Conservation (phyloP, 1,140 invertebrate species). For the Globodera ellingtonae region DNA sequence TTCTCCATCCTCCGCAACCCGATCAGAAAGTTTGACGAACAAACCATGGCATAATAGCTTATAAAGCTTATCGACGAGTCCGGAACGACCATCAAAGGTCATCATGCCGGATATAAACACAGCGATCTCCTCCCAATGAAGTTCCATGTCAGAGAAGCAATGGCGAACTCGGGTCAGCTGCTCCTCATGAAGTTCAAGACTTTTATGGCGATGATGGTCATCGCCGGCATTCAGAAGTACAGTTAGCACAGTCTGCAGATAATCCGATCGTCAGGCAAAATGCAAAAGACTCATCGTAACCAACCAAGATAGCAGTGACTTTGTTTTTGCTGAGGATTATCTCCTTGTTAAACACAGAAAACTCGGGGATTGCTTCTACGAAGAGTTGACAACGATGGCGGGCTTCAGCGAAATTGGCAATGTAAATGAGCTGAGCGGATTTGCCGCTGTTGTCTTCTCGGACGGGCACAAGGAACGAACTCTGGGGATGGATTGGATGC, state of each 20-base stretch:
- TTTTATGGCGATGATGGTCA: neutral
- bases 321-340: neutral
- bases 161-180: neutral
- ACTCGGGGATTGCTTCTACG: neutral
- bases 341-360: neutral
- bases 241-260: neutral
- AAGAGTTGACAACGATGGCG: neutral
- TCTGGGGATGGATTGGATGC: neutral
- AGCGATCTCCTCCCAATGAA: constrained; percentile 9
- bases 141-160: neutral
- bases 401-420: neutral
- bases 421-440: neutral
- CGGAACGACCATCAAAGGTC: neutral
- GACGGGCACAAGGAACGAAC: neutral
- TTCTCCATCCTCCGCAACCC: constrained; percentile 17
- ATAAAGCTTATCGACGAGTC: neutral
- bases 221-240: neutral
- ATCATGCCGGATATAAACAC: constrained; percentile 8
- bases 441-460: neutral
- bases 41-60: neutral
- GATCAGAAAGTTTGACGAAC: constrained; percentile 1
- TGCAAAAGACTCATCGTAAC: neutral
- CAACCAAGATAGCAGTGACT: neutral
- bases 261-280: neutral
- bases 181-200: neutral